These are phyloP conservation scores for Synergus itoensis DNA, from an alignment of 2,888 invertebrate genomes.

Conservation along the genomic window DNA sequence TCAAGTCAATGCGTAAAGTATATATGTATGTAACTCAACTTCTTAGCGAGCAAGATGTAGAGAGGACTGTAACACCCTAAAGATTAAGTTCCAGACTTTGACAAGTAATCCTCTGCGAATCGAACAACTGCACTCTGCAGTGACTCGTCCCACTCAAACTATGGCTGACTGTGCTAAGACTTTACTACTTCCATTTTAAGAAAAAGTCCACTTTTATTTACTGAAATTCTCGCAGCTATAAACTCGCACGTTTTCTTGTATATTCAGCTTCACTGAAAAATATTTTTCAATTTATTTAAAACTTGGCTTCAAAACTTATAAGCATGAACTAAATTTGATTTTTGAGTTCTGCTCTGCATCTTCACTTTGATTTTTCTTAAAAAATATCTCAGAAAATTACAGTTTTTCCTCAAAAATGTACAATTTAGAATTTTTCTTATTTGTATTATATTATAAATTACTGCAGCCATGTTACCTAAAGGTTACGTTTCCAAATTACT, in stretches of 20 bases:
- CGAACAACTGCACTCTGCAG: slow-evolving; percentile 21
- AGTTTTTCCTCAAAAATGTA: too few relatives aligned
- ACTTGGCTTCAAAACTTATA: background rate
- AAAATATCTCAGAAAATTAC: background rate
- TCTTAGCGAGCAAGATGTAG: background rate
- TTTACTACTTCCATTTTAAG: background rate
- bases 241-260: background rate
- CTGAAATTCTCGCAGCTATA: background rate
- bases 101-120: slow-evolving; percentile 35
- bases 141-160: slow-evolving; percentile 6
- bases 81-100: slow-evolving; percentile 35
- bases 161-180: background rate
- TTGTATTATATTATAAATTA: too few relatives aligned
- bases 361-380: background rate
- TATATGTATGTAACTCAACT: background rate
- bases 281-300: background rate
- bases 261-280: background rate
- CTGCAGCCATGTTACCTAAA: background rate
- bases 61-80: slow-evolving; percentile 10
- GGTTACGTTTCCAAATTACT: background rate
- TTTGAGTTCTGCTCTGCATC: too few relatives aligned
- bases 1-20: background rate
- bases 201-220: background rate
- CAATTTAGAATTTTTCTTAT: too few relatives aligned
- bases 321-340: too few relatives aligned